Evolutionary conservation across 2,113 vertebrate species (phyloP).

Genomic region (Menidia beryllina): DNA sequence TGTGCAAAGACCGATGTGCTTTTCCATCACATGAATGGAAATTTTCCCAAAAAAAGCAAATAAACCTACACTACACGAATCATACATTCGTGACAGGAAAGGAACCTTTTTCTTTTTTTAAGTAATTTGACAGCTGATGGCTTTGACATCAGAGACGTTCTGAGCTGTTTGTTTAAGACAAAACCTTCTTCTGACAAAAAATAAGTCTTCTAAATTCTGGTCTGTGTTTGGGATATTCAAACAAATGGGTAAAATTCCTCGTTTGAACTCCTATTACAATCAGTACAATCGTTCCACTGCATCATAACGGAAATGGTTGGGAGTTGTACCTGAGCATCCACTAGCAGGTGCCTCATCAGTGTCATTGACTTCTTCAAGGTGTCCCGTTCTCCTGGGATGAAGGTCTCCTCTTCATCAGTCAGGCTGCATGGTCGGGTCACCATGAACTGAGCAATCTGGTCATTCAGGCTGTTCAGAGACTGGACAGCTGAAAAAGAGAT

Average conservation of each 20-base stretch:
- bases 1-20: neutral
- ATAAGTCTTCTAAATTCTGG: too few species aligned
- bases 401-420: slow-evolving; percentile 85
- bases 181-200: too few species aligned
- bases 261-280: neutral
- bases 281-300: neutral
- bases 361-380: slow-evolving; percentile 91
- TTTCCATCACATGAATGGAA: neutral
- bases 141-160: too few species aligned
- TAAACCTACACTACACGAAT: neutral
- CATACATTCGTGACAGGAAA: neutral
- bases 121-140: too few species aligned
- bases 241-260: neutral
- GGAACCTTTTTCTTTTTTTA: too few species aligned
- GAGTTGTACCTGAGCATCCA: slow-evolving; percentile 92
- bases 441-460: slow-evolving; percentile 95
- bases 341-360: slow-evolving; percentile 92
- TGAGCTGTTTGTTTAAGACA: too few species aligned
- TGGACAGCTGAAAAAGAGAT: slow-evolving; percentile 86
- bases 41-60: neutral
- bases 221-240: neutral
- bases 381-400: slow-evolving; percentile 87
- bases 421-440: slow-evolving; percentile 87
- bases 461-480: slow-evolving; percentile 91
- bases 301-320: slow-evolving; percentile 4